These are phyloP conservation scores for Temnothorax longispinosus DNA, from an alignment of 1,140 invertebrate species.

Conservation along the genomic window DNA sequence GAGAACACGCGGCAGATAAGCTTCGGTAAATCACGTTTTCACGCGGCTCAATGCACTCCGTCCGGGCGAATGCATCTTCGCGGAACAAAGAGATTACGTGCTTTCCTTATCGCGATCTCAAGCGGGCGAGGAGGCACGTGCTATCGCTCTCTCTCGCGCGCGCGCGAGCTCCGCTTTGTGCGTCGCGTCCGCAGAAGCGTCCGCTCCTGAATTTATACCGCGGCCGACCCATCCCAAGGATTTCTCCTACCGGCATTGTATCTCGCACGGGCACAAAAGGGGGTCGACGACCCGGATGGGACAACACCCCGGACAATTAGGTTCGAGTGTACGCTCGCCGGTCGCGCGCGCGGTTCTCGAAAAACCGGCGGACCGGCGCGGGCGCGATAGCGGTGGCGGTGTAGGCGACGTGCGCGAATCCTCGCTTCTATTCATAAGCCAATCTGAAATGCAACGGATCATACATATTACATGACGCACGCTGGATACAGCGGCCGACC, in stretches of 20 bases:
- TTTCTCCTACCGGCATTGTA: slow-evolving; percentile 21
- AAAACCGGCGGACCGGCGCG: neutral
- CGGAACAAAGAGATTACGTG: slow-evolving; percentile 56
- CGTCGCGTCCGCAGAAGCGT: slow-evolving; percentile 24
- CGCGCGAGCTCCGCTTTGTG: slow-evolving; percentile 26
- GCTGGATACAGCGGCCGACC: neutral
- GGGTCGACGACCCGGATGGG: slow-evolving; percentile 50
- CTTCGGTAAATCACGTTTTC: slow-evolving; percentile 53
- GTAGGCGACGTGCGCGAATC: neutral
- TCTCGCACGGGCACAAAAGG: slow-evolving; percentile 51
- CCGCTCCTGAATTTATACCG: slow-evolving; percentile 69
- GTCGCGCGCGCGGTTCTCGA: neutral
- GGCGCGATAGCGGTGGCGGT: neutral
- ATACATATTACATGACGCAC: slow-evolving; percentile 58
- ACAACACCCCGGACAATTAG: slow-evolving; percentile 65
- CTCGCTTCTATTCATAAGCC: slow-evolving; percentile 56
- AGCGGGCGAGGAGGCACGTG: neutral
- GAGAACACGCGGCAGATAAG: slow-evolving; percentile 34
- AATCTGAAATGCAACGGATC: slow-evolving; percentile 60
- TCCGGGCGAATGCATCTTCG: slow-evolving; percentile 47
- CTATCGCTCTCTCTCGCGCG: slow-evolving; percentile 3
- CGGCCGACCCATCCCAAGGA: neutral
- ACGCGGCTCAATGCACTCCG: slow-evolving; percentile 36
- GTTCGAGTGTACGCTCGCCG: slow-evolving; percentile 11
- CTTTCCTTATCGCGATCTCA: slow-evolving; percentile 52